Base-by-base conservation (phyloP, 2,888 invertebrate species). In the Xestia xanthographa region DNA sequence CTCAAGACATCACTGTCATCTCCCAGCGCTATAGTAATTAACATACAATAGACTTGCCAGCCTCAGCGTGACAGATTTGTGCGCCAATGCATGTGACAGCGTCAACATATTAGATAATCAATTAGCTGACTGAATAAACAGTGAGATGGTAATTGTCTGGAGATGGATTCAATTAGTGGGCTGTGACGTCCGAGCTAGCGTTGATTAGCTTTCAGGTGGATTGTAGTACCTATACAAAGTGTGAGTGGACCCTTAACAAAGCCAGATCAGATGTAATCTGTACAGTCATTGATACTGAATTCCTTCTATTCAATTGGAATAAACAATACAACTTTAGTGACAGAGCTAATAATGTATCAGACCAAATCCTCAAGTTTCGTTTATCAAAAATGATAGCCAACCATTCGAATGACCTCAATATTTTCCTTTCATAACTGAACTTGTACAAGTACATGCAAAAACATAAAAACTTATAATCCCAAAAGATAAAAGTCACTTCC, bases 51-150 rank as follows among this genome's bases (percentile, higher is more conserved):
- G 22, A 60, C 41, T 53, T 34, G n/a, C 41, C 45, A 1, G 26
- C 14, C 58, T 48, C 45, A 72, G 56, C 66, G 45, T 82, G 85
- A 83, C 71, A 68, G 62, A 71, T 85, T 74, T 73, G 75, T 60
- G 45, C 65, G 22, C 26, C 66, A 66, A 66, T 66, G 75, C 43
- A 66, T 50, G 26, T 62, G 66, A 79, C 77, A 78, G 22, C 12
- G 62, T 76, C 62, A 76, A 83, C 86, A 74, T 70, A 81, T 81
- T 87, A 80, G 65, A 80, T 82, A 82, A 78, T 82, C 77, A 75
- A 84, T 82, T 88, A 78, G 26, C 38, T 43, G 50, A 38, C 74
- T 87, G 84, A 56, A 76, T 84, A 87, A 86, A 84, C 84, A 86
- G 60, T 60, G 71, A 74, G 77, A 84, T 84, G 50, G 65, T 14